Percentiles rank a stretch among this genome's conserved stretches.
These are phyloP conservation scores for Phyllotreta striolata DNA, from an alignment of 2,888 invertebrate genomes.

Conservation along the genomic window DNA sequence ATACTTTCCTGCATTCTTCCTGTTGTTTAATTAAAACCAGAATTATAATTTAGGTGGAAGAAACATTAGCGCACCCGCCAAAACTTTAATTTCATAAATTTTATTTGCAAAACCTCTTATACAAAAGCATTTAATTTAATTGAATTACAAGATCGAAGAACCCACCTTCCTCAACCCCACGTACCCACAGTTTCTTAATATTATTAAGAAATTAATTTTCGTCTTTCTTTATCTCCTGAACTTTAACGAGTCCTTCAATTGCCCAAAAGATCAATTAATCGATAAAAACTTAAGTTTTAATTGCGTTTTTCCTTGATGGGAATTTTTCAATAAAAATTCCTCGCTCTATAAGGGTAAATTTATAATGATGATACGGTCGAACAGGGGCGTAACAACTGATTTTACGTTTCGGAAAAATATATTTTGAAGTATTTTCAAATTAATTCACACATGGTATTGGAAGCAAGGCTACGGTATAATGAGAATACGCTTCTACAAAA, in stretches of 20 bases:
- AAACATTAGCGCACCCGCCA: too few relatives aligned
- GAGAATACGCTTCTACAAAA: conserved; percentile 6
- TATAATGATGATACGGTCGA: conserved; percentile 13
- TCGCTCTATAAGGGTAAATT: conserved; percentile 21
- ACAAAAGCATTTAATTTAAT: not conserved
- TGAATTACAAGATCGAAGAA: too few relatives aligned
- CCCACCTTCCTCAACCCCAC: too few relatives aligned
- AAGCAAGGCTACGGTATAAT: not conserved
- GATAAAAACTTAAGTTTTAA: conserved; percentile 21
- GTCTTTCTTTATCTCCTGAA: conserved; percentile 7
- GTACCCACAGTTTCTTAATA: not conserved
- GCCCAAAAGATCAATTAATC: conserved; percentile 22
- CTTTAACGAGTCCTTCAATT: conserved; percentile 2
- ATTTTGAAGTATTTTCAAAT: not conserved
- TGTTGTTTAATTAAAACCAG: too few relatives aligned
- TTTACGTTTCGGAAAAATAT: not conserved
- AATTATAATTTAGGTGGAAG: too few relatives aligned
- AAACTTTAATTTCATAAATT: too few relatives aligned
- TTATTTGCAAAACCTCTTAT: not conserved
- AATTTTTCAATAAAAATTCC: conserved; percentile 32
- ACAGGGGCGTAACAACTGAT: not conserved
- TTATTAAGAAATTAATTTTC: conserved; percentile 11
- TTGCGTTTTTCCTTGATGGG: conserved; percentile 28
- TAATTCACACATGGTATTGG: too few relatives aligned
- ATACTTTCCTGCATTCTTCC: too few relatives aligned